phyloP scores from a whole-genome alignment of 2,113 vertebrate species.

The Plestiodon gilberti region DNA sequence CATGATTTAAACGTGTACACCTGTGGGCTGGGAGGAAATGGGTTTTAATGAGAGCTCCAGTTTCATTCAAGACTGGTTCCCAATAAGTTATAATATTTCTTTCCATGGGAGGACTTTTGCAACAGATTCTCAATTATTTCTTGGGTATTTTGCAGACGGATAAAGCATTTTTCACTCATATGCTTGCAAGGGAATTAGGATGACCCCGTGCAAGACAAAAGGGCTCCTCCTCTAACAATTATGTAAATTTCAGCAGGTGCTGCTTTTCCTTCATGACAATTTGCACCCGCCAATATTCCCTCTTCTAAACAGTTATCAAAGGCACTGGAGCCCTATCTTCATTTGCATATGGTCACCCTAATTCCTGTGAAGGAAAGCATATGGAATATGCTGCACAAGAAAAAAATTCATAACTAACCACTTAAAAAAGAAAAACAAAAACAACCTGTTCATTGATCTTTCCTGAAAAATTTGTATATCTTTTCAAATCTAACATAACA shows the following conservation, averaged over 20 bases:
- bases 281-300: background rate
- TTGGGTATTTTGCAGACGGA: background rate
- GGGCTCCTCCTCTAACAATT: background rate
- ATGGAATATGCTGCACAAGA: background rate
- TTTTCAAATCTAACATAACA: background rate
- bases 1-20: no score
- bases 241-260: background rate
- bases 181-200: background rate
- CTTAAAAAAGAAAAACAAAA: background rate
- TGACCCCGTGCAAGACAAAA: background rate
- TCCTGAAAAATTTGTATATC: background rate
- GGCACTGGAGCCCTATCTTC: background rate
- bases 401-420: background rate
- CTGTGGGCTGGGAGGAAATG: no score
- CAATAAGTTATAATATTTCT: background rate
- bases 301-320: background rate
- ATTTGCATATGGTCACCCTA: background rate
- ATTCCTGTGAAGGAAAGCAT: background rate
- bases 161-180: background rate
- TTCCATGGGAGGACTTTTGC: background rate
- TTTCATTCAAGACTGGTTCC: background rate
- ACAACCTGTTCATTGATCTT: background rate
- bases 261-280: background rate
- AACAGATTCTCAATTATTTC: background rate
- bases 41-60: background rate